Evolutionary conservation across 64 coral and sea anemone genomes (phyloP).

Genomic region (Stichodactyla mertensii): DNA sequence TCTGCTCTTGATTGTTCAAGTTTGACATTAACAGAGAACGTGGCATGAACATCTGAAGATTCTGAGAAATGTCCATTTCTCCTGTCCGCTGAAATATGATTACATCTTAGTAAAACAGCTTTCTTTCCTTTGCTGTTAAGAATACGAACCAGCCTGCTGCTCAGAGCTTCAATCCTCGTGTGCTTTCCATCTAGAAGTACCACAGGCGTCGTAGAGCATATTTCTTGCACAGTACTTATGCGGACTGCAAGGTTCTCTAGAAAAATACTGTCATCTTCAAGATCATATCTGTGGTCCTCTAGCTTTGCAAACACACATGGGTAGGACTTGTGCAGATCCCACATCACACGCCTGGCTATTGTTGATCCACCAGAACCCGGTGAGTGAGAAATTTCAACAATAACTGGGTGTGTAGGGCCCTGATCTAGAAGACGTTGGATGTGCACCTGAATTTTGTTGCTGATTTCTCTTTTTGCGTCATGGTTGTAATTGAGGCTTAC

Average conservation of each 20-base stretch:
- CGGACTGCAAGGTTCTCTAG: slow-evolving; percentile 25
- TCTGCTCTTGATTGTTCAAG: slow-evolving; percentile 66
- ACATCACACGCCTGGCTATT: slow-evolving; percentile 71
- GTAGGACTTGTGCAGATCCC: slow-evolving; percentile 62
- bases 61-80: not conserved
- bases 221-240: slow-evolving; percentile 38
- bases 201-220: slow-evolving; percentile 50
- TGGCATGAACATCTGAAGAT: slow-evolving; percentile 29
- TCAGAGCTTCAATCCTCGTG: slow-evolving; percentile 38
- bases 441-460: not conserved
- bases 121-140: slow-evolving; percentile 43
- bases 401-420: slow-evolving; percentile 34
- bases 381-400: slow-evolving; percentile 61
- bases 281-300: slow-evolving; percentile 18
- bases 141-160: slow-evolving; percentile 53
- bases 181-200: slow-evolving; percentile 77
- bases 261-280: slow-evolving; percentile 55
- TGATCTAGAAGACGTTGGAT: slow-evolving; percentile 56
- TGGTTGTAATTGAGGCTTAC: slow-evolving; percentile 63
- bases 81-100: not conserved
- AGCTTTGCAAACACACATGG: slow-evolving; percentile 56
- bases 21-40: slow-evolving; percentile 45
- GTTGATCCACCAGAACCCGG: slow-evolving; percentile 79
- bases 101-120: slow-evolving; percentile 54
- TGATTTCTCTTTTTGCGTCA: slow-evolving; percentile 51